Evolutionary conservation across 2,113 vertebrate genomes (phyloP).

Genomic region (Calypte anna): DNA sequence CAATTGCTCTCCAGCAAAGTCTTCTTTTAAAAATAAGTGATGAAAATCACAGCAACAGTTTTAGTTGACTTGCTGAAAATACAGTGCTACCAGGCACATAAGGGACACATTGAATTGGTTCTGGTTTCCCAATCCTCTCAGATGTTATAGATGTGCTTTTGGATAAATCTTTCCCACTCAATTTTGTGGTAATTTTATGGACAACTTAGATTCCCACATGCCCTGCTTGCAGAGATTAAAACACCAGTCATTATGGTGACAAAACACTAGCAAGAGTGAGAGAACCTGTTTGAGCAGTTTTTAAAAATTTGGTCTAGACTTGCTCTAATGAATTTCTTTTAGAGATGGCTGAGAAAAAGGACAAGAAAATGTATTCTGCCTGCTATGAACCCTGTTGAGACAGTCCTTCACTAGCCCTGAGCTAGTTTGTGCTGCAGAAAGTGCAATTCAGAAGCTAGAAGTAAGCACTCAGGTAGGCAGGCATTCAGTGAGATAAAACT

Average conservation of each 20-base stretch:
- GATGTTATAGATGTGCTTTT: background rate
- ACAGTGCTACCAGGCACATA: background rate
- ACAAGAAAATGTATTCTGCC: background rate
- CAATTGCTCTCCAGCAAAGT: slow-evolving; percentile 1
- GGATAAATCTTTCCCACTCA: background rate
- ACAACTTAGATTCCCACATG: background rate
- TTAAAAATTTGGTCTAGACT: slow-evolving; percentile 14
- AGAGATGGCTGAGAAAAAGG: background rate
- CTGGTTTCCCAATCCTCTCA: background rate
- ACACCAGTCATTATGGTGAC: background rate
- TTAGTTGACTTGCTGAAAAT: background rate
- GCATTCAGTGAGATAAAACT: background rate
- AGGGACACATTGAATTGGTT: background rate
- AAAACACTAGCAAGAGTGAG: background rate
- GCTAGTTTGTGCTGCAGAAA: background rate
- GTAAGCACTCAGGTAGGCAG: background rate
- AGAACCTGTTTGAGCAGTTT: background rate
- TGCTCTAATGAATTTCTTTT: slow-evolving; percentile 2
- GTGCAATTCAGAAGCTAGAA: background rate
- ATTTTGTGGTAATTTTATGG: background rate
- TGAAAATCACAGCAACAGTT: background rate
- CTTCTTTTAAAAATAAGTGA: background rate
- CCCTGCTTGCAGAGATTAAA: background rate
- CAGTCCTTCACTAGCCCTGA: too few species aligned
- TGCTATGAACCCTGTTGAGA: background rate